Percentiles rank a stretch among this genome's conserved stretches.
phyloP scores from a whole-genome alignment of 2,113 vertebrate species.

The Mesocricetus auratus region DNA sequence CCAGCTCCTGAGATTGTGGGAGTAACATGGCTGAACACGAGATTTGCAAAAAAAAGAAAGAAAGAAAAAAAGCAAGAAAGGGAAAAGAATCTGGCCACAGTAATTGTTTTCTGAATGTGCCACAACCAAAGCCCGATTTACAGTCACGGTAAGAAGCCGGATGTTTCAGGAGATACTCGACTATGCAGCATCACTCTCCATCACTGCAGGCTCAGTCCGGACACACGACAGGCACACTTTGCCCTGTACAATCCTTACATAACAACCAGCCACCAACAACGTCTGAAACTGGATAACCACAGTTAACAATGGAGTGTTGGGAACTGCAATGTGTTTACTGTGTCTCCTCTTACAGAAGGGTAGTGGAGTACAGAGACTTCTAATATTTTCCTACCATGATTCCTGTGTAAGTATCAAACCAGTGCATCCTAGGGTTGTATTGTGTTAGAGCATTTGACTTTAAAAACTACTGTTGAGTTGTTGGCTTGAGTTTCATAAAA shows the following conservation, averaged over 20 bases:
- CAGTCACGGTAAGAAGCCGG: not conserved
- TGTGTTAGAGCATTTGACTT: not conserved
- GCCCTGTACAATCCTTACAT: not conserved
- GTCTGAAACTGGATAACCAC: not conserved
- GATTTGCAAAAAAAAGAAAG: not conserved
- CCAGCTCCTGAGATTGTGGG: not conserved
- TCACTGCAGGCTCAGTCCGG: not conserved
- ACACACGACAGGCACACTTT: not conserved
- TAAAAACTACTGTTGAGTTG: not conserved
- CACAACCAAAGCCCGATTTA: no score
- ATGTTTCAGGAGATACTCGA: not conserved
- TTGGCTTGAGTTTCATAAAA: not conserved
- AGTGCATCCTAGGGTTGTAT: not conserved
- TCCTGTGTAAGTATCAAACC: not conserved
- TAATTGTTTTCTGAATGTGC: not conserved
- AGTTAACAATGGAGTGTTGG: no score
- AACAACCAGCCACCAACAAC: no score
- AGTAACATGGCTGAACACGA: not conserved
- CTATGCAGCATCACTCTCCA: not conserved
- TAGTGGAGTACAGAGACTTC: not conserved
- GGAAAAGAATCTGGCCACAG: not conserved
- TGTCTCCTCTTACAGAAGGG: not conserved
- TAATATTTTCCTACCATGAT: not conserved
- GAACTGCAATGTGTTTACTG: not conserved
- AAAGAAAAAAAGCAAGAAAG: not conserved